Conservation (phyloP, 2,888 invertebrate genomes). For the Brachyopa scutellaris region DNA sequence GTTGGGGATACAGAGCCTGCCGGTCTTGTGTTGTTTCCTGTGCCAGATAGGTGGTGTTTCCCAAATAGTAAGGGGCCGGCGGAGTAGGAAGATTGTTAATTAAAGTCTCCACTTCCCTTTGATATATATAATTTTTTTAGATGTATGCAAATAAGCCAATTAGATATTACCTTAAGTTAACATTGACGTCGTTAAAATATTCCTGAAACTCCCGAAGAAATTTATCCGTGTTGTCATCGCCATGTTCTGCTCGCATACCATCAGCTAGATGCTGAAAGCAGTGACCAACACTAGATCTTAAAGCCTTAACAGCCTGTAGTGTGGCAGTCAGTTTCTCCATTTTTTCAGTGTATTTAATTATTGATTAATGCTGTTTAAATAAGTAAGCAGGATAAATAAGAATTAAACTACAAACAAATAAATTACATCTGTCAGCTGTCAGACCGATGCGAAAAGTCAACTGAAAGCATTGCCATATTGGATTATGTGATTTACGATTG, state of each 20-base stretch:
- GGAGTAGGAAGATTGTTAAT: slow-evolving; percentile 88
- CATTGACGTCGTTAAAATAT: slow-evolving; percentile 89
- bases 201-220: slow-evolving; percentile 92
- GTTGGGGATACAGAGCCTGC: slow-evolving; percentile 92
- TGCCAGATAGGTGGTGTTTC: slow-evolving; percentile 92
- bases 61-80: slow-evolving; percentile 91
- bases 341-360: too few species aligned
- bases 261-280: slow-evolving; percentile 93
- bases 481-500: too few species aligned
- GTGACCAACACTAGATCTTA: slow-evolving; percentile 92
- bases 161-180: slow-evolving; percentile 86
- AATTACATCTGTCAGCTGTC: too few species aligned
- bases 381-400: too few species aligned
- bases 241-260: slow-evolving; percentile 90
- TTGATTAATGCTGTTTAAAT: too few species aligned
- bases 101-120: slow-evolving; percentile 90
- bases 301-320: slow-evolving; percentile 88
- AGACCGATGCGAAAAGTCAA: too few species aligned
- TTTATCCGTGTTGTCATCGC: slow-evolving; percentile 90
- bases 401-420: too few species aligned
- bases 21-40: slow-evolving; percentile 96
- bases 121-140: background rate
- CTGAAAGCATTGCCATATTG: too few species aligned
- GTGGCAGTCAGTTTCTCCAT: slow-evolving; percentile 89
- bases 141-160: background rate